Conservation (phyloP, 2,888 invertebrate species). For the Eudasyphora cyanicolor region DNA sequence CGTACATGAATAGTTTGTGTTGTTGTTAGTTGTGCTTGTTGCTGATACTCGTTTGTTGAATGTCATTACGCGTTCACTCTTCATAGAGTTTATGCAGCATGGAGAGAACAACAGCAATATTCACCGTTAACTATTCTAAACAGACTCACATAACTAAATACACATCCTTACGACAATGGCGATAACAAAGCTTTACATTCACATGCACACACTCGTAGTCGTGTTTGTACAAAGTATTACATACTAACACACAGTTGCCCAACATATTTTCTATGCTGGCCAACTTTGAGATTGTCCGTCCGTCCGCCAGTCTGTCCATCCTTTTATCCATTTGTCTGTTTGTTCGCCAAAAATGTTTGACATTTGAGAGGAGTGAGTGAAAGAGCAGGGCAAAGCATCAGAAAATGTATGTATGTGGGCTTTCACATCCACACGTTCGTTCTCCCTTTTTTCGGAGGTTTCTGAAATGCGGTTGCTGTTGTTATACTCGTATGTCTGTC, state of each 20-base stretch:
- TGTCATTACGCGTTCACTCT: conserved; percentile 6
- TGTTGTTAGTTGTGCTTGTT: conserved; percentile 25
- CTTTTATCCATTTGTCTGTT: not conserved
- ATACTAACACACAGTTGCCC: no score
- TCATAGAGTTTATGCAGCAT: conserved; percentile 20
- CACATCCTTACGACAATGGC: not conserved
- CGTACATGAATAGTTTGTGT: conserved; percentile 4
- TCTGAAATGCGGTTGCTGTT: conserved; percentile 13
- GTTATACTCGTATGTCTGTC: no score
- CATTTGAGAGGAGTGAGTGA: not conserved
- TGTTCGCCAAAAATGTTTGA: conserved; percentile 15
- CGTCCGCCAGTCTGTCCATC: conserved; percentile 4
- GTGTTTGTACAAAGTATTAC: not conserved
- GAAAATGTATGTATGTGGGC: conserved; percentile 29
- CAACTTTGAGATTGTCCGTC: not conserved
- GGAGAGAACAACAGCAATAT: conserved; percentile 43
- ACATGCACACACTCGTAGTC: not conserved
- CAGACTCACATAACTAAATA: not conserved
- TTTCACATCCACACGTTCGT: conserved; percentile 37
- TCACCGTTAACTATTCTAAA: conserved; percentile 35
- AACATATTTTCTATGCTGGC: not conserved
- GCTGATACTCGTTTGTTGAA: not conserved
- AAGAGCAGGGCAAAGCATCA: conserved; percentile 7
- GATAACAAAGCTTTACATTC: not conserved
- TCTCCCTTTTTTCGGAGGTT: not conserved